Conservation (phyloP, 2,888 invertebrate genomes). For the Ecdyonurus torrentis region DNA sequence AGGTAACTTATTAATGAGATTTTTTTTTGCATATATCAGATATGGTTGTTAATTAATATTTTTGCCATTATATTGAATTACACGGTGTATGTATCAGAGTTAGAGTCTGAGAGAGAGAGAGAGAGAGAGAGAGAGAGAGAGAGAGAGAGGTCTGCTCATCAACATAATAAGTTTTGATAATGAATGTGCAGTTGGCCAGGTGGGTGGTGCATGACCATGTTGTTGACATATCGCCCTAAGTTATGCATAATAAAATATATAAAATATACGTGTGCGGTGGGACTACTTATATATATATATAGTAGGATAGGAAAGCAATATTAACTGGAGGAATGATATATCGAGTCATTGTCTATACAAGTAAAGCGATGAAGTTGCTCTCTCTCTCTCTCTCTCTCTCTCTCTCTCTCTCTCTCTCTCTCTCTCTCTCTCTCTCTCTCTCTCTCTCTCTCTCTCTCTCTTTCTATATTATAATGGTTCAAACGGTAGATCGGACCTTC, state of each 20-base stretch:
- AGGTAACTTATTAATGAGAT: too few species aligned
- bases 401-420: background rate
- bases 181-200: too few species aligned
- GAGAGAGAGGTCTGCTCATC: too few species aligned
- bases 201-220: background rate
- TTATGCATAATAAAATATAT: too few species aligned
- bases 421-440: background rate
- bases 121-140: too few species aligned
- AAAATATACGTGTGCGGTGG: background rate
- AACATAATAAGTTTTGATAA: too few species aligned
- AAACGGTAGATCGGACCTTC: background rate
- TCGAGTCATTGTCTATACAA: slow-evolving; percentile 2
- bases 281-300: background rate
- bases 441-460: background rate
- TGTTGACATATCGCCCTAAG: background rate
- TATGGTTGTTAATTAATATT: too few species aligned
- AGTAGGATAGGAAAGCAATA: background rate
- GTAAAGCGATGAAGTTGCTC: background rate
- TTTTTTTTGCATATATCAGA: too few species aligned
- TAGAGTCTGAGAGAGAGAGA: too few species aligned
- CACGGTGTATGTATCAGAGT: too few species aligned
- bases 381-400: background rate
- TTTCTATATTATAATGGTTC: too few species aligned
- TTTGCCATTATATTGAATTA: too few species aligned
- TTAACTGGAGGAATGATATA: background rate